phyloP scores from a whole-genome alignment of 2,888 invertebrate genomes.

The Pterostichus niger region DNA sequence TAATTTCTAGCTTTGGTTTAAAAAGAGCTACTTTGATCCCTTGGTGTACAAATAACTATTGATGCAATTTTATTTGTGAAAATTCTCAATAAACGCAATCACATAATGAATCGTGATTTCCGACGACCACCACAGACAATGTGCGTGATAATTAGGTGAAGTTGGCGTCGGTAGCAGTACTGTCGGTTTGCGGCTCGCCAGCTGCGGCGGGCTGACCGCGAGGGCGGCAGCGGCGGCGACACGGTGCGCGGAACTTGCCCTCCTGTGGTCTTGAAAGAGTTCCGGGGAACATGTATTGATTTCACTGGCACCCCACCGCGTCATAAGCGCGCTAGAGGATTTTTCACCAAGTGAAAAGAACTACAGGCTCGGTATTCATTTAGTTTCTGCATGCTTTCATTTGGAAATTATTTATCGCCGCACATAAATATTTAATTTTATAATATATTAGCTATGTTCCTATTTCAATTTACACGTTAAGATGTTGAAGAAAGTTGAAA shows the following conservation, averaged over 20 bases:
- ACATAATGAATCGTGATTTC: slow-evolving; percentile 33
- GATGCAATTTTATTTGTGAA: too few species aligned
- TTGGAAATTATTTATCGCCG: too few species aligned
- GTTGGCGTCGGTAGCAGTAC: slow-evolving; percentile 13
- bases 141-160: slow-evolving; percentile 38
- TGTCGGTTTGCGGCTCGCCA: slow-evolving; percentile 46
- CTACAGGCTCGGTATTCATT: not conserved
- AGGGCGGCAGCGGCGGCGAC: slow-evolving; percentile 13
- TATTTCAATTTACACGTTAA: too few species aligned
- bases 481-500: too few species aligned
- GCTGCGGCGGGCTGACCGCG: slow-evolving; percentile 34
- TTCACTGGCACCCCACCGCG: slow-evolving; percentile 53
- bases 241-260: slow-evolving; percentile 42
- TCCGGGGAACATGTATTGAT: slow-evolving; percentile 67
- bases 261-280: slow-evolving; percentile 65
- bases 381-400: too few species aligned
- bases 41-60: too few species aligned
- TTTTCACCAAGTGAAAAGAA: not conserved
- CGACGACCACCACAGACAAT: too few species aligned
- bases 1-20: too few species aligned
- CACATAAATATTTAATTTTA: too few species aligned
- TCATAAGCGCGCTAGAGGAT: slow-evolving; percentile 42
- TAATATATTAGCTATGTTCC: too few species aligned
- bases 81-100: too few species aligned
- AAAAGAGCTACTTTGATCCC: too few species aligned